Conservation (phyloP, 2,113 vertebrate genomes). For the Marmota flaviventris region DNA sequence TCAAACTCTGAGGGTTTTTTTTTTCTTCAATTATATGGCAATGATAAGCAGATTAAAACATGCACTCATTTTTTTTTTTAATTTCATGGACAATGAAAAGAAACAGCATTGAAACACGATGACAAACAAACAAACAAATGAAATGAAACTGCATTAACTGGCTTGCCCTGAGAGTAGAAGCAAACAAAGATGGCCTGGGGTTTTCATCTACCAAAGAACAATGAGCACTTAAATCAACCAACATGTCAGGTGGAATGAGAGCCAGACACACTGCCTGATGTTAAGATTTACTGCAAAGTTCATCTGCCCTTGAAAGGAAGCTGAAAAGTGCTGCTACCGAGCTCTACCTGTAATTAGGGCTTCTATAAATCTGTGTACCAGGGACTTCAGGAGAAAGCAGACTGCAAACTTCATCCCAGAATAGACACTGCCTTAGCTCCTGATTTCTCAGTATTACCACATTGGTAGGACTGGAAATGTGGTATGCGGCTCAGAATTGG, state of each 20-base stretch:
- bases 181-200: background rate
- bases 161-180: background rate
- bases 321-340: background rate
- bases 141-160: too few species aligned
- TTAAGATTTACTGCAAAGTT: background rate
- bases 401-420: background rate
- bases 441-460: accelerated
- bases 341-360: accelerated
- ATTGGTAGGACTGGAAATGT: too few species aligned
- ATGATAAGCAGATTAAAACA: background rate
- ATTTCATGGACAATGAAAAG: background rate
- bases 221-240: background rate
- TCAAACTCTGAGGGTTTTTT: background rate
- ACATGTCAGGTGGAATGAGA: background rate
- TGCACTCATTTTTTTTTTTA: background rate
- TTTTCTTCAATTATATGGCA: background rate
- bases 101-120: background rate
- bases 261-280: background rate
- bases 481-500: too few species aligned
- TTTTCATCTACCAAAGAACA: background rate
- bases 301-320: background rate
- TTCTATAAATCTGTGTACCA: too few species aligned
- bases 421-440: accelerated
- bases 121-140: background rate
- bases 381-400: accelerated